Evolutionary conservation across 1,140 invertebrate genomes (phyloP).

Genomic region (Paracyclopina nana): DNA sequence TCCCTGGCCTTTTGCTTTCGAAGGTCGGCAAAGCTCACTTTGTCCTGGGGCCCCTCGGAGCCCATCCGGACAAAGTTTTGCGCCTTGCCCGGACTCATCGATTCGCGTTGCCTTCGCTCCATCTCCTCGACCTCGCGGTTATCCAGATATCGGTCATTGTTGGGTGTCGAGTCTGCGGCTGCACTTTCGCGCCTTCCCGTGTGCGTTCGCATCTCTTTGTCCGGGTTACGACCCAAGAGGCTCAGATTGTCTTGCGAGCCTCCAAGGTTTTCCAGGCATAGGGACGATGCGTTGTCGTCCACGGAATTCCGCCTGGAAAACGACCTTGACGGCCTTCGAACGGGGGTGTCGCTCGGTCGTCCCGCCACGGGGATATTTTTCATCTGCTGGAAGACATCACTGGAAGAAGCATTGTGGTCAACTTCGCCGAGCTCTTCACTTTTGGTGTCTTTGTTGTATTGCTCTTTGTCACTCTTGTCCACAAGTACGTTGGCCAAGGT

Average conservation of each 20-base stretch:
- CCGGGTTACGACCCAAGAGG: slow-evolving; percentile 44
- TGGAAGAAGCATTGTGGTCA: not conserved
- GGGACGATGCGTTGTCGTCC: slow-evolving; percentile 50
- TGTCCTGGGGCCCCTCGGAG: slow-evolving; percentile 28
- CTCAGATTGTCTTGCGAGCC: slow-evolving; percentile 50
- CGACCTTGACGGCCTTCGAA: too few relatives aligned
- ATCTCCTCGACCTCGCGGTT: slow-evolving; percentile 15
- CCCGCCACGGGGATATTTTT: slow-evolving; percentile 8
- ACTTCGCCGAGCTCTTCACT: slow-evolving; percentile 38
- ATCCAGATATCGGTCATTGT: slow-evolving; percentile 15
- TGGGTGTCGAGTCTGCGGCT: too few relatives aligned
- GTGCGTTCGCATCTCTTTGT: slow-evolving; percentile 43
- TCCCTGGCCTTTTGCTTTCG: slow-evolving; percentile 27
- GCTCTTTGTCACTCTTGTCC: slow-evolving; percentile 34
- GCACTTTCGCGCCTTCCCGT: slow-evolving; percentile 13
- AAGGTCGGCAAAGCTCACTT: slow-evolving; percentile 46
- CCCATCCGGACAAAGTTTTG: too few relatives aligned
- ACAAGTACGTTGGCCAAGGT: slow-evolving; percentile 43
- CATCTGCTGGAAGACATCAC: slow-evolving; percentile 8
- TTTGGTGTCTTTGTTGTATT: slow-evolving; percentile 38
- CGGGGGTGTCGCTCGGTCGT: slow-evolving; percentile 19
- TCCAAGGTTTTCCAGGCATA: slow-evolving; percentile 78
- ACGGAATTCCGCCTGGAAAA: slow-evolving; percentile 62
- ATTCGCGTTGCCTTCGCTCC: not conserved
- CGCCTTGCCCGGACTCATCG: slow-evolving; percentile 2